Evolutionary conservation across 2,113 vertebrate species (phyloP).

Genomic region (Hystrix brachyura): DNA sequence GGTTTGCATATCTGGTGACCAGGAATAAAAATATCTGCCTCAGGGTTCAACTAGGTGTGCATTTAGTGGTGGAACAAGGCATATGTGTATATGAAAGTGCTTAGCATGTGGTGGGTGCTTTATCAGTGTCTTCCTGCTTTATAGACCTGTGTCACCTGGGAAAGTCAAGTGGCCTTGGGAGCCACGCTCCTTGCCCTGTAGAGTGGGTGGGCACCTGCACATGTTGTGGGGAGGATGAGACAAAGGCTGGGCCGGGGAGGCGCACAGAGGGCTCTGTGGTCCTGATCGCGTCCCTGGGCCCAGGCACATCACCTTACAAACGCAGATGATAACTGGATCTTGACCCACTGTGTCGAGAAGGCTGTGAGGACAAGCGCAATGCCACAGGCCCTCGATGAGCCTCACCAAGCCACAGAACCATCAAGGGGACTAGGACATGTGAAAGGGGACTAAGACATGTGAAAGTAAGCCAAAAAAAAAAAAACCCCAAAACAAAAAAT

Average conservation of each 20-base stretch:
- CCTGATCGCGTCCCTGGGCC: neutral
- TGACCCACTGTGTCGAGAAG: neutral
- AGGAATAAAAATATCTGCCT: neutral
- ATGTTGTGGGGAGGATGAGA: neutral
- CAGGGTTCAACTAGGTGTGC: neutral
- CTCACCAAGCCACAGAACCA: accelerated
- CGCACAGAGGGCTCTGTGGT: accelerated
- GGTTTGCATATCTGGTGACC: conserved; percentile 20
- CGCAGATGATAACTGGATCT: too few relatives aligned
- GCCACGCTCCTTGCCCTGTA: neutral
- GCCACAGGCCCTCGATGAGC: neutral
- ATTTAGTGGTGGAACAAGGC: neutral
- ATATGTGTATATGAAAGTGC: neutral
- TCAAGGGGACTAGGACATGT: neutral
- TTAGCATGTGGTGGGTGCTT: neutral
- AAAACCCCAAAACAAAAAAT: neutral
- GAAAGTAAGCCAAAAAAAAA: neutral
- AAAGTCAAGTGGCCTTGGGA: neutral
- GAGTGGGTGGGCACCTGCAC: neutral
- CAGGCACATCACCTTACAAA: neutral
- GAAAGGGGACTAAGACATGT: too few relatives aligned
- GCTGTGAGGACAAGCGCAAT: neutral
- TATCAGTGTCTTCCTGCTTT: neutral
- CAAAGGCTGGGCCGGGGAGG: neutral
- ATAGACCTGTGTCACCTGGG: neutral